A percentile compares a stretch with the other conserved stretches of the same genome.
These are phyloP conservation scores for Platycercus adscitus DNA, from an alignment of 2,113 vertebrate species.

Conservation along the genomic window DNA sequence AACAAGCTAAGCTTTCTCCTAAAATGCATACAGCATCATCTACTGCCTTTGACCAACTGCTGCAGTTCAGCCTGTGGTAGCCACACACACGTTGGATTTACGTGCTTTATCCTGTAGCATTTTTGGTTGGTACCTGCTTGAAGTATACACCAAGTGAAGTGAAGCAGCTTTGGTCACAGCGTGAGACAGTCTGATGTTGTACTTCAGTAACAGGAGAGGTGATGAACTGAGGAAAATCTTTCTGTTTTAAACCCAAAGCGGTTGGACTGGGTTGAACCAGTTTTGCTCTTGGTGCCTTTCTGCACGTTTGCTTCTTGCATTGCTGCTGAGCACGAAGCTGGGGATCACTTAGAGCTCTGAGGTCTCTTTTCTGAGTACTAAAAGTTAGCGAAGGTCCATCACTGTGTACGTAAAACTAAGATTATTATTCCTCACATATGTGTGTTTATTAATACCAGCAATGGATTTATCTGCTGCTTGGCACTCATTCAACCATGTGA, in stretches of 20 bases:
- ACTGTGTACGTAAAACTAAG: neutral
- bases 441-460: neutral
- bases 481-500: neutral
- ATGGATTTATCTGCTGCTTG: neutral
- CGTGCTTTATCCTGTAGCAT: neutral
- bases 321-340: neutral
- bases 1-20: neutral
- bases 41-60: neutral
- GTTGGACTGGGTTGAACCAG: neutral
- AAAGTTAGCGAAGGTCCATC: neutral
- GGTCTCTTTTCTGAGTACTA: neutral
- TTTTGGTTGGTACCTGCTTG: neutral
- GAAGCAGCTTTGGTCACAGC: neutral
- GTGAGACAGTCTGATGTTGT: neutral
- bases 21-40: neutral
- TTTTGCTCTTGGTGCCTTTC: neutral
- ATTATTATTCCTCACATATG: neutral
- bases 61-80: too few species aligned
- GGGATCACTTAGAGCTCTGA: neutral
- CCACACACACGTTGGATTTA: fast-evolving
- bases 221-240: neutral
- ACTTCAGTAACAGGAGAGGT: neutral
- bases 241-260: neutral
- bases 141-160: neutral
- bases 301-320: neutral